Percentiles rank a stretch among this genome's conserved stretches.
phyloP scores from a whole-genome alignment of 2,113 vertebrate species.

The Scopus umbretta region DNA sequence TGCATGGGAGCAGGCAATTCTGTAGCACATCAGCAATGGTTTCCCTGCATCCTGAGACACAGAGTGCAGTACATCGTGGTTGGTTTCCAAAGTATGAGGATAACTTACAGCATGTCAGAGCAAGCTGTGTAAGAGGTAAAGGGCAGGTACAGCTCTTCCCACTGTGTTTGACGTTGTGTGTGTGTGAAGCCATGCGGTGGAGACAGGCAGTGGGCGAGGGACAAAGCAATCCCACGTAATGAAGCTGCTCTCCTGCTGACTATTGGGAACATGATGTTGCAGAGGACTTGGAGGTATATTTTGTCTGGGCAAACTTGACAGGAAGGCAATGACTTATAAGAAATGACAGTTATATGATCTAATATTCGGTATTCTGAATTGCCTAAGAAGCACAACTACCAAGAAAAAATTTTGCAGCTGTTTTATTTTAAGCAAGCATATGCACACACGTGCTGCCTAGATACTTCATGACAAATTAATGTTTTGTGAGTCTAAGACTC shows the following conservation, averaged over 20 bases:
- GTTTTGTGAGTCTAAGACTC: not conserved
- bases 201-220: not conserved
- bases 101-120: not conserved
- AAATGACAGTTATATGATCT: not conserved
- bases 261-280: not conserved
- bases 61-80: accelerated
- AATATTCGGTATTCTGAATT: not conserved
- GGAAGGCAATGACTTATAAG: not conserved
- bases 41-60: not conserved
- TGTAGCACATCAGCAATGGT: too few relatives aligned
- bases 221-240: not conserved
- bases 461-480: not conserved
- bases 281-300: not conserved
- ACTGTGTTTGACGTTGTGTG: not conserved
- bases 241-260: not conserved
- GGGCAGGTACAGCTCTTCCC: not conserved
- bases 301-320: not conserved
- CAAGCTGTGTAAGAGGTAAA: not conserved
- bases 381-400: not conserved
- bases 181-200: not conserved
- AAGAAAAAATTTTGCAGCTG: not conserved
- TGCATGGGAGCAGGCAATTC: not conserved
- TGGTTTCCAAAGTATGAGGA: not conserved
- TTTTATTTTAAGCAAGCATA: not conserved
- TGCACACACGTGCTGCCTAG: not conserved